Percentiles rank a stretch among this genome's conserved stretches.
phyloP scores from a whole-genome alignment of 2,797 vertebrate genomes.

The Rhynchonycteris naso region DNA sequence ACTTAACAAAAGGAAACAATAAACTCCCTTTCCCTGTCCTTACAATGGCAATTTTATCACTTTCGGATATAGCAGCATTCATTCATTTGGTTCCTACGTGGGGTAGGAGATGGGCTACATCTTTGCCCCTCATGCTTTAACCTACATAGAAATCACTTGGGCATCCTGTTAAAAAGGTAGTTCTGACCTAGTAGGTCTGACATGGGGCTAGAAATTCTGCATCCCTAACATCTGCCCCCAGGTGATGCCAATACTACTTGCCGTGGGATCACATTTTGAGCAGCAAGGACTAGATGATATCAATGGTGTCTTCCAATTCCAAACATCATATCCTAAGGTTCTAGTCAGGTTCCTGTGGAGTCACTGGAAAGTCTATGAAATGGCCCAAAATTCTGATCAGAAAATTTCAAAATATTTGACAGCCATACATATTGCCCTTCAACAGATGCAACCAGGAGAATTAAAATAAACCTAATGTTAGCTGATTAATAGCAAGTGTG shows the following conservation, averaged over 20 bases:
- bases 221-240: not conserved
- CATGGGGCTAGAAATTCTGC: not conserved
- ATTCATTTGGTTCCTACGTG: not conserved
- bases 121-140: not conserved
- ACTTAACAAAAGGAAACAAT: constrained; percentile 23
- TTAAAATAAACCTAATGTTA: not conserved
- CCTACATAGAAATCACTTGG: not conserved
- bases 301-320: not conserved
- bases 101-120: not conserved
- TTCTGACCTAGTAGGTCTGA: not conserved
- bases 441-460: not conserved
- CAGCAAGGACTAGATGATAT: not conserved
- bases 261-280: not conserved
- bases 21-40: not conserved
- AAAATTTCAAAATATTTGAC: not conserved
- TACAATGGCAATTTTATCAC: not conserved
- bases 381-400: not conserved
- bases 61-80: not conserved
- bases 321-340: not conserved
- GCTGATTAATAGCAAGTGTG: constrained; percentile 1
- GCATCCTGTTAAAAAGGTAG: not conserved
- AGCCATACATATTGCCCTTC: not conserved
- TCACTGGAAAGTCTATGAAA: not conserved
- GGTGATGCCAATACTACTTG: not conserved
- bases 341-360: not conserved